A percentile compares a stretch with the other conserved stretches of the same genome.
Conservation (phyloP, 2,888 invertebrate species). For the Zaprionus bogoriensis region DNA sequence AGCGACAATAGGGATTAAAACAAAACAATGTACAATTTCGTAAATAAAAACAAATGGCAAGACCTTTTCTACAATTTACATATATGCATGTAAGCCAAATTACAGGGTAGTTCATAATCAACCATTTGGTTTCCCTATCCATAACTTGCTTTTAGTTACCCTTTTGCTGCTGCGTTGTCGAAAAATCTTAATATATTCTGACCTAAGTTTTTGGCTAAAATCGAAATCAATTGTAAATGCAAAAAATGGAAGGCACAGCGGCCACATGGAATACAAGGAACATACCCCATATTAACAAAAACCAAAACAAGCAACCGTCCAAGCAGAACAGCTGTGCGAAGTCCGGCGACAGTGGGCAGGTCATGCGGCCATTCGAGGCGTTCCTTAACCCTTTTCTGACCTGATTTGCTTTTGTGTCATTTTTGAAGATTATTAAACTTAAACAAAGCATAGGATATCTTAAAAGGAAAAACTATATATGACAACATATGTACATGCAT, state of each 20-base stretch:
- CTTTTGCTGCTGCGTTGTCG: not conserved
- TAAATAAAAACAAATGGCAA: no score
- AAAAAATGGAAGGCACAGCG: conserved; percentile 15
- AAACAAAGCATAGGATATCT: not conserved
- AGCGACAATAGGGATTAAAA: no score
- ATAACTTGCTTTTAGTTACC: not conserved
- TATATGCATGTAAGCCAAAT: not conserved
- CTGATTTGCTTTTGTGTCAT: not conserved
- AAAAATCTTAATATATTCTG: not conserved
- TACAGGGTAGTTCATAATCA: not conserved
- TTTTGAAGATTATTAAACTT: not conserved
- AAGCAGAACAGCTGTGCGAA: not conserved
- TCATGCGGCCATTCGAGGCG: no score
- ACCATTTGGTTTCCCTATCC: not conserved
- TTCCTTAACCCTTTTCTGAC: not conserved
- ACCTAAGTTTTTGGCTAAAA: not conserved
- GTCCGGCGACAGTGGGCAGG: not conserved
- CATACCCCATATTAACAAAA: no score
- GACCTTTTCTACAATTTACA: not conserved
- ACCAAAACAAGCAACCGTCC: no score
- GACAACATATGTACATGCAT: not conserved
- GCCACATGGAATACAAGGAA: not conserved
- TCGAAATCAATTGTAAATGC: conserved; percentile 2
- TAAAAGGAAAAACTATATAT: not conserved
- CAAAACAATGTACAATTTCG: no score